Evolutionary conservation across 2,888 invertebrate species (phyloP).

Genomic region (Phyllotreta striolata): DNA sequence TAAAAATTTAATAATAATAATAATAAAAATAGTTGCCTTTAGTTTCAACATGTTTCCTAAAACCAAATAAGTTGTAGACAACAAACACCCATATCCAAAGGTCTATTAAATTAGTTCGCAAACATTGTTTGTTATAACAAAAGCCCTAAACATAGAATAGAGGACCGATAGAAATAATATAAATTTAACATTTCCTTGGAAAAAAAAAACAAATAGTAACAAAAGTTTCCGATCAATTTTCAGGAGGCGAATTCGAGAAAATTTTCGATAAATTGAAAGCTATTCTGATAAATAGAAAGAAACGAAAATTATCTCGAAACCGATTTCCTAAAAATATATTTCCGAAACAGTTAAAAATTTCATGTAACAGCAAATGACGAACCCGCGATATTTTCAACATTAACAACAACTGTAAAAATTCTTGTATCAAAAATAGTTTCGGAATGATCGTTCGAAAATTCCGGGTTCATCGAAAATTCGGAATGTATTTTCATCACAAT

Average conservation of each 20-base stretch:
- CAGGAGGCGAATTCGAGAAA: conserved; percentile 3
- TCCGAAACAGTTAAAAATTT: conserved; percentile 16
- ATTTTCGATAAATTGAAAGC: background rate
- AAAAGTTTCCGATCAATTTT: conserved; percentile 1
- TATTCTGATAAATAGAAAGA: too few species aligned
- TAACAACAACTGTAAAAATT: background rate
- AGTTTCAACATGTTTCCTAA: conserved; percentile 45
- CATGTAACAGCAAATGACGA: background rate
- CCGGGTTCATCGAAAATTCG: conserved; percentile 37
- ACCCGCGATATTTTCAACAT: background rate
- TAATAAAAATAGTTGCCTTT: conserved; percentile 43
- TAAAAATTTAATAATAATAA: conserved; percentile 23
- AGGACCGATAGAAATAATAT: conserved; percentile 41
- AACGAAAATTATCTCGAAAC: too few species aligned
- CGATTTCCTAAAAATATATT: conserved; percentile 2
- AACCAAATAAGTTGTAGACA: conserved; percentile 42
- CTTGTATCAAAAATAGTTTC: background rate
- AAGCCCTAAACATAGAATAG: conserved; percentile 53
- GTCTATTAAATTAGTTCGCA: conserved; percentile 53
- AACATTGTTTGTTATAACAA: conserved; percentile 57
- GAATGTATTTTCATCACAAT: conserved; percentile 48
- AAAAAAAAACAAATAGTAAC: conserved; percentile 18
- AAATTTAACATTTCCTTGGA: conserved; percentile 32
- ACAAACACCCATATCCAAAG: conserved; percentile 50
- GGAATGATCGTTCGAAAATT: conserved; percentile 9